Evolutionary conservation across 2,113 vertebrate species (phyloP), one percentile per base, ranked within the genome.

Genomic region (Psilopogon haemacephalus): DNA sequence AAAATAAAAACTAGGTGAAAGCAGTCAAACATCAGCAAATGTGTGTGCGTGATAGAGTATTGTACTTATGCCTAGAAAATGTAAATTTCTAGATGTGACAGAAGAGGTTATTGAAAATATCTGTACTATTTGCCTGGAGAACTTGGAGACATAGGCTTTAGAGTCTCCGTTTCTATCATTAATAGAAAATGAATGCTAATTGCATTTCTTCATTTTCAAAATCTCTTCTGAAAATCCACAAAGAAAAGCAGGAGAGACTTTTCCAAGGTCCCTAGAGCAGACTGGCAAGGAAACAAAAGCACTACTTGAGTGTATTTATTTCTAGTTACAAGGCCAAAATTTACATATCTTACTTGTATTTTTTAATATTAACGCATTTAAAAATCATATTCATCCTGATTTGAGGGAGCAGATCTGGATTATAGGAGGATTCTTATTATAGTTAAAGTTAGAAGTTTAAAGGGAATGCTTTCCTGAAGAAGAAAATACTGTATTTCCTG

Each of bases 231-330:
- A 70, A 94, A 89, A 80, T 44, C 37, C 42, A 64, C 68, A 83
- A 72, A 79, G 20, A 78, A 85, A 91, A 77, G 64, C 64, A 91
- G 40, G 23, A 38, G 7, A 73, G 48, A 68, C 84, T 83, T 83
- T 92, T 80, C 21, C 48, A 7, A 73, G 72, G 32, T 68, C 21
- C 67, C 48, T 37, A 69, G 38, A 80, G 44, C 62, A 74, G 55
- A 17, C 35, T 76, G 54, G 67, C 33, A 72, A 35, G 35, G 17
- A 6, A 55, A 82, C 62, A 27, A 55, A 64, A 60, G 4, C 42
- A 60, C 18, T 65, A 3, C 19, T 56, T 56, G 56, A 72, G 37
- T 75, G n/a, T 30, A 24, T 74, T 93, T 55, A 27, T 64, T 90
- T 32, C 55, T 78, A 44, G 27, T 70, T 76, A 69, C 42, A 62